Evolutionary conservation across 1,140 invertebrate genomes (phyloP).

Genomic region (fruit fly (Drosophila melanogaster)): DNA sequence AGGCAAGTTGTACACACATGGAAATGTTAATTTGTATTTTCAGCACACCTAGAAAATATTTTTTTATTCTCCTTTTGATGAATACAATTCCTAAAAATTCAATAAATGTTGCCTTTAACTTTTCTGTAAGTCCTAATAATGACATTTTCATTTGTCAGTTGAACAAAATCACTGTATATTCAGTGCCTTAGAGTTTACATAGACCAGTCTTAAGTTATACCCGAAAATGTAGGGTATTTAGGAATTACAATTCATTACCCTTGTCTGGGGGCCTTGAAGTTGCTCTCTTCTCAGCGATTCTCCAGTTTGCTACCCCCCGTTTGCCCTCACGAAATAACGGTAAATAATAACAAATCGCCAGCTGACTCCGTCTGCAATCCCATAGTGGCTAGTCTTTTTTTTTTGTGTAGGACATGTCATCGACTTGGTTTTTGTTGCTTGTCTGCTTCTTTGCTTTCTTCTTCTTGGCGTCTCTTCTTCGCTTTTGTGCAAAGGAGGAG

Average conservation of each 20-base stretch:
- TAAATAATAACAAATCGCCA: slow-evolving; percentile 72
- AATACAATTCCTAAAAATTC: no score
- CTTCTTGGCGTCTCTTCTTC: slow-evolving; percentile 13
- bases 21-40: slow-evolving; percentile 40
- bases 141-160: no score
- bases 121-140: no score
- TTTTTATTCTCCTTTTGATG: slow-evolving; percentile 10
- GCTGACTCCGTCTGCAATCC: slow-evolving; percentile 36
- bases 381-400: slow-evolving; percentile 7
- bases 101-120: no score
- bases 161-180: no score
- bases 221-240: not conserved
- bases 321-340: slow-evolving; percentile 44
- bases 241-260: not conserved
- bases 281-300: not conserved
- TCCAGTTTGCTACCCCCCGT: not conserved
- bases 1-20: slow-evolving; percentile 15
- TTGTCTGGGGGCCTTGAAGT: slow-evolving; percentile 14
- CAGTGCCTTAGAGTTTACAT: no score
- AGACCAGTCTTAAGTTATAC: no score
- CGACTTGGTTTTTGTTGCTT: slow-evolving; percentile 50
- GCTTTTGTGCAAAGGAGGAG: slow-evolving; percentile 12
- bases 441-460: slow-evolving; percentile 12
- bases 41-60: slow-evolving; percentile 34
- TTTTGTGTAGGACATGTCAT: slow-evolving; percentile 63